Evolutionary conservation across 1,140 invertebrate genomes (phyloP).

Genomic region (Drosophila takahashii): DNA sequence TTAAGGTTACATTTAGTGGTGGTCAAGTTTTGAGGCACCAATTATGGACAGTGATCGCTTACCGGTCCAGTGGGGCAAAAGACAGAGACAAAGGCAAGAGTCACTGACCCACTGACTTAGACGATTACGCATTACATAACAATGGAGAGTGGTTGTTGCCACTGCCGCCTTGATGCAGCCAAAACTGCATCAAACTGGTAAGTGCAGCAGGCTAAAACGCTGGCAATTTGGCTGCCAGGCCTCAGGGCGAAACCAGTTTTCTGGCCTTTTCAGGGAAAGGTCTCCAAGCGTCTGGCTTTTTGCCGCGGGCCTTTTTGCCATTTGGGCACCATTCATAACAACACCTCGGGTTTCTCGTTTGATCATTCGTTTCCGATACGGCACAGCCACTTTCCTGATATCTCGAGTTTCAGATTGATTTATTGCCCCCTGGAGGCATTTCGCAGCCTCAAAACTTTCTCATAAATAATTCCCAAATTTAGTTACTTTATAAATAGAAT

Average conservation of each 20-base stretch:
- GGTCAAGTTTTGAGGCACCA: conserved; percentile 63
- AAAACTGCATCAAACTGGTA: conserved; percentile 64
- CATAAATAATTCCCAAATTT: too few relatives aligned
- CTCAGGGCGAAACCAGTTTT: conserved; percentile 61
- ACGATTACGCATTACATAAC: conserved; percentile 59
- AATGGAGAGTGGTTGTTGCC: conserved; percentile 31
- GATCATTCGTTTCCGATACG: conserved; percentile 24
- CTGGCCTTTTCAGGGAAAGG: conserved; percentile 55
- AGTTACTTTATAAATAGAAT: not conserved
- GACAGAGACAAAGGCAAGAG: conserved; percentile 20
- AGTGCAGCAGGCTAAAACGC: conserved; percentile 15
- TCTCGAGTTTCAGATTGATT: conserved; percentile 32
- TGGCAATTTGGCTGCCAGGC: conserved; percentile 33
- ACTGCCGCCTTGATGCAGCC: conserved; percentile 51
- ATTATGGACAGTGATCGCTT: conserved; percentile 15
- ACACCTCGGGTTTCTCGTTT: conserved; percentile 13
- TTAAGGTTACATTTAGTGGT: conserved; percentile 59
- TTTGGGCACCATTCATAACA: conserved; percentile 20
- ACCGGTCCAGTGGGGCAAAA: conserved; percentile 25
- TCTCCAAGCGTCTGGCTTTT: conserved; percentile 31
- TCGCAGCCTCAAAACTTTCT: not conserved
- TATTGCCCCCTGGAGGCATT: conserved; percentile 9
- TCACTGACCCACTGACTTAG: conserved; percentile 78
- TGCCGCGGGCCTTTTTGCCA: conserved; percentile 18
- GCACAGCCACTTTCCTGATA: conserved; percentile 10